These are phyloP conservation scores for Gonioctena quinquepunctata DNA, from an alignment of 1,140 invertebrate species.

Conservation along the genomic window DNA sequence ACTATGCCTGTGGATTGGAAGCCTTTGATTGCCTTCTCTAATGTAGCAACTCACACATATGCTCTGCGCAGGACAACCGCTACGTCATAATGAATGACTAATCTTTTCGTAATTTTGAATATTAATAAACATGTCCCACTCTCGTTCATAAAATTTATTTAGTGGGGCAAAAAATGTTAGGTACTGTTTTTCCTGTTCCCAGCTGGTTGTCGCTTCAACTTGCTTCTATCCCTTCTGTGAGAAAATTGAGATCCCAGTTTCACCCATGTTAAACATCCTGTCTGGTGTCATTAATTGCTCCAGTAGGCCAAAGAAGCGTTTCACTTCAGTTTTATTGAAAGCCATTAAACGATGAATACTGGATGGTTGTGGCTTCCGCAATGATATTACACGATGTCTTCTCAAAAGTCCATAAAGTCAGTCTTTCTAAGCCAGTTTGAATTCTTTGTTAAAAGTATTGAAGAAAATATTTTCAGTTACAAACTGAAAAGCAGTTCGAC, in stretches of 20 bases:
- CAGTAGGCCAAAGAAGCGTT: neutral
- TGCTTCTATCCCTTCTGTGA: neutral
- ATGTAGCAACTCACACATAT: slow-evolving; percentile 2
- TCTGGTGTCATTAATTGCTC: neutral
- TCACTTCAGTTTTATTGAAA: neutral
- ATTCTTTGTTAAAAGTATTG: neutral
- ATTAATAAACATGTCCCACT: neutral
- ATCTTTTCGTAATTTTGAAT: neutral
- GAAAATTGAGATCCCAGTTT: neutral
- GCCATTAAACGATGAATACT: neutral
- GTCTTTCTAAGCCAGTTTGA: neutral
- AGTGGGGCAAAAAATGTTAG: neutral
- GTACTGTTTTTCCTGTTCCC: neutral
- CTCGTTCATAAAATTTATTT: neutral
- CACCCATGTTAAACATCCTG: neutral
- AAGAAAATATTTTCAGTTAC: neutral
- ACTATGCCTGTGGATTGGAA: neutral
- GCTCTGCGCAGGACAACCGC: neutral
- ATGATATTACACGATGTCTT: neutral
- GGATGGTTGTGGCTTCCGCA: no score
- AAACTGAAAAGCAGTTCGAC: neutral
- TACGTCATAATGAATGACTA: neutral
- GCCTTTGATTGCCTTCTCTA: slow-evolving; percentile 4
- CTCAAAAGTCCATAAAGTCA: neutral
- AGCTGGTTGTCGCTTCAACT: neutral